Conservation (phyloP, 2,888 invertebrate genomes). For the Drosophila neotestacea region DNA sequence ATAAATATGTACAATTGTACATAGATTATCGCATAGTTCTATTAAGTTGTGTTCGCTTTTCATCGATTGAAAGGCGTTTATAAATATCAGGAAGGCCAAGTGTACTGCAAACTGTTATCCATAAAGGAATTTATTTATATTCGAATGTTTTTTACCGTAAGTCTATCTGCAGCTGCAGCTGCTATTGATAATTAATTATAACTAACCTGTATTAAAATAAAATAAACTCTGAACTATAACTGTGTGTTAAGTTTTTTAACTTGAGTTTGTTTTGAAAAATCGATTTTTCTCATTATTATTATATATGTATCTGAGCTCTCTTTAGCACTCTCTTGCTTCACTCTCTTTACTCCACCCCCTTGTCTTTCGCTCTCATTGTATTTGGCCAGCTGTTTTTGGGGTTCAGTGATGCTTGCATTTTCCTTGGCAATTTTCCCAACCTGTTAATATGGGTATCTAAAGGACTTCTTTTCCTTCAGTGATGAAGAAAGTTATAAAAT, state of each 20-base stretch:
- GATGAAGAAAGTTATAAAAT: not conserved
- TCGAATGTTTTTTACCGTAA: slow-evolving; percentile 27
- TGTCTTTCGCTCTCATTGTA: not conserved
- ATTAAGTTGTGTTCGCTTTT: slow-evolving; percentile 6
- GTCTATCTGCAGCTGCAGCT: slow-evolving; percentile 24
- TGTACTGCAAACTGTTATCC: slow-evolving; percentile 38
- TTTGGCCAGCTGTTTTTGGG: slow-evolving; percentile 47
- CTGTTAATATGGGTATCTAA: slow-evolving; percentile 2
- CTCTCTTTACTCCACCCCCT: not conserved
- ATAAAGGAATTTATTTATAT: slow-evolving; percentile 25
- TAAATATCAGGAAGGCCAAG: slow-evolving; percentile 41
- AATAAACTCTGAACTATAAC: not conserved
- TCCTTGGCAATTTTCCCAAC: slow-evolving; percentile 4
- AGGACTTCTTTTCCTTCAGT: not conserved
- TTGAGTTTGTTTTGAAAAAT: slow-evolving; percentile 56
- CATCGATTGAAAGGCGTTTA: slow-evolving; percentile 36
- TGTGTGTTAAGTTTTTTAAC: not conserved
- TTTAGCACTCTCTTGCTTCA: slow-evolving; percentile 11
- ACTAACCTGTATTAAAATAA: not conserved
- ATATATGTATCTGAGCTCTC: slow-evolving; percentile 26
- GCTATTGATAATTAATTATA: not conserved
- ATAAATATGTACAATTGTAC: slow-evolving; percentile 5
- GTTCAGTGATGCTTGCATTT: slow-evolving; percentile 25
- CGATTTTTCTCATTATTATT: slow-evolving; percentile 49
- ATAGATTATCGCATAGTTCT: slow-evolving; percentile 17